These are phyloP conservation scores for Drosophila ananassae DNA, from an alignment of 1,140 invertebrate genomes.

Conservation along the genomic window DNA sequence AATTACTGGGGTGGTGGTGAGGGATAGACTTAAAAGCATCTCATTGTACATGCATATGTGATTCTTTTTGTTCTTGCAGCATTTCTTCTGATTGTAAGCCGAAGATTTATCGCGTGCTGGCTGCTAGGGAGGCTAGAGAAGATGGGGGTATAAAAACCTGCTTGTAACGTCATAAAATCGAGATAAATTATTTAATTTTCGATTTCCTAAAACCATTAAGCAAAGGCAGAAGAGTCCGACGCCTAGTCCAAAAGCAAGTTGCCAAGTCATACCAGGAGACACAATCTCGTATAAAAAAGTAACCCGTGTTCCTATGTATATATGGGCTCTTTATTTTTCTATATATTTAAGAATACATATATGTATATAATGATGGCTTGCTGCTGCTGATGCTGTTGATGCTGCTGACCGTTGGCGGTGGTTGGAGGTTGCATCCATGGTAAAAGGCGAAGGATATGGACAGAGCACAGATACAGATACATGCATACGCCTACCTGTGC, in stretches of 20 bases:
- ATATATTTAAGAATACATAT: conserved; percentile 14
- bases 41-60: conserved; percentile 21
- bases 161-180: conserved; percentile 82
- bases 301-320: background rate
- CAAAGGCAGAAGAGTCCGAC: conserved; percentile 58
- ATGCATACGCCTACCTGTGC: conserved; percentile 77
- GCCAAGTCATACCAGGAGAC: conserved; percentile 61
- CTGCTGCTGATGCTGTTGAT: conserved; percentile 43
- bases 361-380: conserved; percentile 36
- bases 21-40: conserved; percentile 33
- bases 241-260: conserved; percentile 59
- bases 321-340: conserved; percentile 10
- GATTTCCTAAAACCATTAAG: conserved; percentile 82
- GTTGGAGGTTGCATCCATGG: conserved; percentile 41
- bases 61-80: conserved; percentile 36
- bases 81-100: conserved; percentile 69
- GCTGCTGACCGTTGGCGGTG: conserved; percentile 61
- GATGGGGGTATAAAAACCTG: conserved; percentile 57
- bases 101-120: conserved; percentile 72
- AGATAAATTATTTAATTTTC: conserved; percentile 83
- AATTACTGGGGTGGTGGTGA: conserved; percentile 35
- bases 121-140: conserved; percentile 7
- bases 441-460: conserved; percentile 56
- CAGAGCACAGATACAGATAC: conserved; percentile 35
- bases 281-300: conserved; percentile 40